A percentile compares a stretch with the other conserved stretches of the same genome.
Evolutionary conservation across 2,113 vertebrate species (phyloP).

Genomic region (Nerophis ophidion): DNA sequence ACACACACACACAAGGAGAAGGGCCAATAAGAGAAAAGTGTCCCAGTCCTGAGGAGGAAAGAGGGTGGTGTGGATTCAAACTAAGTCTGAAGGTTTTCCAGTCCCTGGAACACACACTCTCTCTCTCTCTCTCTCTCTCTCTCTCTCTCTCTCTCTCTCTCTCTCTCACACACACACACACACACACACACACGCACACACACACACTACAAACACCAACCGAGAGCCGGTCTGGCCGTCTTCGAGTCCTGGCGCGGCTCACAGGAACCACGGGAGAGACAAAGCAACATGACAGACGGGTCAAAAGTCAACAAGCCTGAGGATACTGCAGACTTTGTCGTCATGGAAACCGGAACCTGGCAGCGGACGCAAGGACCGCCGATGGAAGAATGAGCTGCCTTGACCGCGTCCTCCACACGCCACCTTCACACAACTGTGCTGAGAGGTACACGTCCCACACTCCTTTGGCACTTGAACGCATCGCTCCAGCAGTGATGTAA

Average conservation of each 20-base stretch:
- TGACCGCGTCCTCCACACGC: slow-evolving; percentile 50
- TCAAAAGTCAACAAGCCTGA: slow-evolving; percentile 43
- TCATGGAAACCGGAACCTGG: slow-evolving; percentile 70
- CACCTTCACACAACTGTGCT: slow-evolving; percentile 24
- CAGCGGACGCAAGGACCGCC: slow-evolving; percentile 58
- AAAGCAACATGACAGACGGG: slow-evolving; percentile 27
- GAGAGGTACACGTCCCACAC: slow-evolving; percentile 48
- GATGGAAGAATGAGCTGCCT: slow-evolving; percentile 48
- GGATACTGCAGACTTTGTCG: slow-evolving; percentile 65
- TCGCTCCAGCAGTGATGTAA: background rate
- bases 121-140: slow-evolving; percentile 8
- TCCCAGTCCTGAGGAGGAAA: slow-evolving; percentile 70
- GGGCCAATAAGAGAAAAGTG: slow-evolving; percentile 78
- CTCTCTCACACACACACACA: slow-evolving; percentile 27
- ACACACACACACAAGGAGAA: slow-evolving; percentile 49
- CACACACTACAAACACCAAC: background rate
- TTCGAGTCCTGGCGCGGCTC: slow-evolving; percentile 22
- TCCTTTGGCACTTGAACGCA: background rate
- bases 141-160: slow-evolving; percentile 8
- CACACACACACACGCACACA: slow-evolving; percentile 46
- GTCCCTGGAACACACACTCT: slow-evolving; percentile 48
- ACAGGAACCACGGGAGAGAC: slow-evolving; percentile 15
- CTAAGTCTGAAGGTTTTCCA: slow-evolving; percentile 53
- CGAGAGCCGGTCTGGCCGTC: slow-evolving; percentile 29
- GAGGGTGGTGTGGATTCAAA: slow-evolving; percentile 65